Evolutionary conservation across 1,140 invertebrate species (phyloP).

Genomic region (Ridgeia piscesae): DNA sequence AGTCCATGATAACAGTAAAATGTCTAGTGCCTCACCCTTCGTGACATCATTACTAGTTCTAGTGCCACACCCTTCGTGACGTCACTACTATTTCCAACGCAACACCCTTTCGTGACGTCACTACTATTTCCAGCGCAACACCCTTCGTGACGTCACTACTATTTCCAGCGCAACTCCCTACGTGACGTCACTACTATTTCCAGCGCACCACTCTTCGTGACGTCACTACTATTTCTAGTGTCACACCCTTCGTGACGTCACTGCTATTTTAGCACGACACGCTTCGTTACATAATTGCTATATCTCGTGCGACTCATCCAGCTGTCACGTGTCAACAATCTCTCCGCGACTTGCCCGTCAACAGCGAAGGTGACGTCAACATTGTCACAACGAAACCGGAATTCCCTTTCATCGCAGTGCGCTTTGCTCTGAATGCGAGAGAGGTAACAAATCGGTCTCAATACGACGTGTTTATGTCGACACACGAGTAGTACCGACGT

Average conservation of each 20-base stretch:
- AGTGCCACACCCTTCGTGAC: too few relatives aligned
- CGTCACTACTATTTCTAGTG: too few relatives aligned
- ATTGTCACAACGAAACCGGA: background rate
- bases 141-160: too few relatives aligned
- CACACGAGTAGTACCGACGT: background rate
- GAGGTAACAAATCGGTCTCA: background rate
- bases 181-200: too few relatives aligned
- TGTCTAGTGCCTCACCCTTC: too few relatives aligned
- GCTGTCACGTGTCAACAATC: background rate
- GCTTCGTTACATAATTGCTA: background rate
- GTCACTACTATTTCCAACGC: too few relatives aligned
- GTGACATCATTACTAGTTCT: too few relatives aligned
- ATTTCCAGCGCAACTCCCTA: too few relatives aligned
- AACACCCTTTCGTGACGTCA: too few relatives aligned
- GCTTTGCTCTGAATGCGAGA: background rate
- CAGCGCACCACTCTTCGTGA: too few relatives aligned
- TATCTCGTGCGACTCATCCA: background rate
- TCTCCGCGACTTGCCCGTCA: background rate
- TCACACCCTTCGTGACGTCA: too few relatives aligned
- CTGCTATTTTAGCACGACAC: background rate
- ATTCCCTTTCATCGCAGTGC: background rate
- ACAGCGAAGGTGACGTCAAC: background rate
- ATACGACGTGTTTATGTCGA: background rate
- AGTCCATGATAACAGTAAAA: background rate
- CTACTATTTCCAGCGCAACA: too few relatives aligned